phyloP scores from a whole-genome alignment of 2,113 vertebrate species.

The Passer montanus region DNA sequence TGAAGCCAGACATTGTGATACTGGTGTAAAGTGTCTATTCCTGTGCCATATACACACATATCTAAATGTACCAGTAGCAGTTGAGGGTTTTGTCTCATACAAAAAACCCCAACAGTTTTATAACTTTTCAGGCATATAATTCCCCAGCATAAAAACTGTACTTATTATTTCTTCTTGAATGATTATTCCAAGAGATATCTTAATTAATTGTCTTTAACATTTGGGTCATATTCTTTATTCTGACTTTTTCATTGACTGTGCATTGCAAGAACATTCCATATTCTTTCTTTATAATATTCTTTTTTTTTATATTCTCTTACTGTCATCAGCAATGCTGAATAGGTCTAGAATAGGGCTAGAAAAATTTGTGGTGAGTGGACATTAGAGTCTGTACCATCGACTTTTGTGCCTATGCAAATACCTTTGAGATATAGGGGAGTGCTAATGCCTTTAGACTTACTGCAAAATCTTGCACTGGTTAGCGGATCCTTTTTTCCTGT shows the following conservation, averaged over 20 bases:
- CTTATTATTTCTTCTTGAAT: neutral
- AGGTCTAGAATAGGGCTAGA: neutral
- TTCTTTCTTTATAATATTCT: no score
- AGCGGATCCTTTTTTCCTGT: neutral
- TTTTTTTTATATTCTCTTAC: neutral
- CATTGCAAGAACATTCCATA: neutral
- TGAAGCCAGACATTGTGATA: neutral
- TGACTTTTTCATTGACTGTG: neutral
- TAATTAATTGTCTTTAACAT: neutral
- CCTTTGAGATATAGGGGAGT: neutral
- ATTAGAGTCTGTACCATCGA: neutral
- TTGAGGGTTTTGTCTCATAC: neutral
- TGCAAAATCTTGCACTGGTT: neutral
- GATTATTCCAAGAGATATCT: neutral
- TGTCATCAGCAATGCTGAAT: neutral
- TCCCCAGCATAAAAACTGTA: neutral
- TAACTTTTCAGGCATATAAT: neutral
- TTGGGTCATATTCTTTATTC: neutral
- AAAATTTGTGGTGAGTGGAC: neutral
- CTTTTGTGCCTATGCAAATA: neutral
- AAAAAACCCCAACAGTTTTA: neutral
- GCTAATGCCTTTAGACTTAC: neutral
- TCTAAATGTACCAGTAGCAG: neutral
- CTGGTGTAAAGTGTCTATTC: neutral
- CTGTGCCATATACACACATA: neutral